A percentile compares a stretch with the other conserved stretches of the same genome.
Conservation (phyloP, 2,888 invertebrate genomes). For the Halictus ligatus region DNA sequence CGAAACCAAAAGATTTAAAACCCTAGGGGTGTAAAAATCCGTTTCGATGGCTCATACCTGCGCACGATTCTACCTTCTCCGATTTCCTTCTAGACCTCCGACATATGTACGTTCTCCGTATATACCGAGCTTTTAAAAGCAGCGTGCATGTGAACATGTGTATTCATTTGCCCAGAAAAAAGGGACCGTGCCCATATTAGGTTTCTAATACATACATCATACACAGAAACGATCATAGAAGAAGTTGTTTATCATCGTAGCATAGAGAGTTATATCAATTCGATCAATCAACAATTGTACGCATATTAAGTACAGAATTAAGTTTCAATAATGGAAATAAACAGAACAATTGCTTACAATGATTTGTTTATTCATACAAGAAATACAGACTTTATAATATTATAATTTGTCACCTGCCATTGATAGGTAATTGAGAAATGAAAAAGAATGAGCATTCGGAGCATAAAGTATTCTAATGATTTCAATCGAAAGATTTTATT, state of each 20-base stretch:
- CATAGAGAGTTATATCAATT: no score
- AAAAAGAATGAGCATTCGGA: no score
- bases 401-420: no score
- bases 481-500: no score
- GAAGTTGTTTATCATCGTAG: not conserved
- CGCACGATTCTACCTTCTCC: conserved; percentile 21
- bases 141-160: not conserved
- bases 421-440: no score
- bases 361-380: no score
- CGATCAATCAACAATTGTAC: no score
- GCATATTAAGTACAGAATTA: no score
- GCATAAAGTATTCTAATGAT: no score
- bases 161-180: not conserved
- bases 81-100: conserved; percentile 25
- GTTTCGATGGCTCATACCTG: conserved; percentile 45
- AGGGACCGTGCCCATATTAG: not conserved
- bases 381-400: no score
- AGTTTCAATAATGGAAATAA: no score
- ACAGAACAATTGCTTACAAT: no score
- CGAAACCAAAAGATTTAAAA: conserved; percentile 19
- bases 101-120: not conserved
- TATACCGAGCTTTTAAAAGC: conserved; percentile 14
- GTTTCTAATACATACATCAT: not conserved
- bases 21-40: conserved; percentile 37
- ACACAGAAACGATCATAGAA: not conserved